Conservation (phyloP, 1,140 invertebrate species). For the Elymnias hypermnestra region DNA sequence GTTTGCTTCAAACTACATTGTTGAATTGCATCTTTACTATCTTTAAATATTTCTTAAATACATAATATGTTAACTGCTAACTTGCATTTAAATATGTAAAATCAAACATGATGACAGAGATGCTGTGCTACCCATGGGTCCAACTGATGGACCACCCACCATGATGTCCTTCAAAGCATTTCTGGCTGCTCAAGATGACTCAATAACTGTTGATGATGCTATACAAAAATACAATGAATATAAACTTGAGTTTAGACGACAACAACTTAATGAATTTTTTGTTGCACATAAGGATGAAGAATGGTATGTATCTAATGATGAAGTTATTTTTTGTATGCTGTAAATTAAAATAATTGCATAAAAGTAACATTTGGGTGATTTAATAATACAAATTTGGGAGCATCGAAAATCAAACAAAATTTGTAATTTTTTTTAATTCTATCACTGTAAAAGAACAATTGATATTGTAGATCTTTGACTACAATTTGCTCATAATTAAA, state of each 20-base stretch:
- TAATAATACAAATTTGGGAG: no score
- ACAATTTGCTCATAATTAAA: conserved; percentile 56
- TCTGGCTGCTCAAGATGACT: conserved; percentile 96
- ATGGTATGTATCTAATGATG: conserved; percentile 82
- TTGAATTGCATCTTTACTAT: no score
- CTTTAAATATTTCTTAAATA: no score
- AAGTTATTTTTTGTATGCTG: neutral
- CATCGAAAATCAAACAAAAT: no score
- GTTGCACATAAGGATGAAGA: conserved; percentile 98
- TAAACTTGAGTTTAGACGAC: conserved; percentile 96
- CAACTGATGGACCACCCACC: conserved; percentile 87
- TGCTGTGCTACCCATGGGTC: conserved; percentile 60
- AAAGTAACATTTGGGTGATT: neutral
- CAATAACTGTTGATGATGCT: conserved; percentile 97
- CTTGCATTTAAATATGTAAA: no score
- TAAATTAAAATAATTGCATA: conserved; percentile 2
- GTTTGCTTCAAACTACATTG: no score
- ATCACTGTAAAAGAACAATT: no score
- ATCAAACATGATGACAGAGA: no score
- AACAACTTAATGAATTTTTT: conserved; percentile 99
- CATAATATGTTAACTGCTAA: no score
- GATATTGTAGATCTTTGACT: conserved; percentile 5
- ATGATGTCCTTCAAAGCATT: conserved; percentile 99
- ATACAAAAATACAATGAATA: conserved; percentile 99
- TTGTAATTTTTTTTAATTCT: no score